Evolutionary conservation across 2,888 invertebrate genomes (phyloP), one percentile per base, ranked within the genome.

Genomic region (Pterobdella sp.): DNA sequence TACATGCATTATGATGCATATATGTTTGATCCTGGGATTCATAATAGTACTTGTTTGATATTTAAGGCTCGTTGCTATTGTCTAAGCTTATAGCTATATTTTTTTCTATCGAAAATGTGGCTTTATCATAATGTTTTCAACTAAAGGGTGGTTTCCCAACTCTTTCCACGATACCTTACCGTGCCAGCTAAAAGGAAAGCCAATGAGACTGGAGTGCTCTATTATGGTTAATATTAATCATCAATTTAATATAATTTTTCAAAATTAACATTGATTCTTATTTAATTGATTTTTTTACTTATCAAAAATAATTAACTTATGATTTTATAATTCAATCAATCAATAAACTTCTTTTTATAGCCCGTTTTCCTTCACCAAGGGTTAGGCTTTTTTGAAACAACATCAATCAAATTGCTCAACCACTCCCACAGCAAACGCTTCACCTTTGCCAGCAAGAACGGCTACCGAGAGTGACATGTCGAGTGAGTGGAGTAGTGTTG

Each of bases 151-250:
- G 68, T 76, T 18, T 42, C 75, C 7, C 0, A 36, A 14, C 37
- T 76, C 66, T 73, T 75, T 32, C 76, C 76, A 14, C 72, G 74
- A 14, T 76, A 73, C 68, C 35, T 76, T 32, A 68, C 68, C 0
- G 74, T 76, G 42, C 74, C 76, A 67, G 77, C 68, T 42, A 64
- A 60, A 56, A 63, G 56, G 26, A 64, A 65, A 10, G 42, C 65
- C 22, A 52, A 66, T 10, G 74, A 74, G 32, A 72, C 66, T 10
- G 68, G 60, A 31, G 68, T 68, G 36, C 66, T 73, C 32, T 66
- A 69, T n/a, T 35, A 52, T 22, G 69, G 69, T 69, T 22, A 29
- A 10, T 26, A 14, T n/a, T 18, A 14, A 7, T 42, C 42, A 7
- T 18, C 18, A 14, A 14, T 42, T 42, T 42, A 14, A 7, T 42